Evolutionary conservation across 1,140 invertebrate species (phyloP).

Genomic region (Venustaconcha ellipsiformis): DNA sequence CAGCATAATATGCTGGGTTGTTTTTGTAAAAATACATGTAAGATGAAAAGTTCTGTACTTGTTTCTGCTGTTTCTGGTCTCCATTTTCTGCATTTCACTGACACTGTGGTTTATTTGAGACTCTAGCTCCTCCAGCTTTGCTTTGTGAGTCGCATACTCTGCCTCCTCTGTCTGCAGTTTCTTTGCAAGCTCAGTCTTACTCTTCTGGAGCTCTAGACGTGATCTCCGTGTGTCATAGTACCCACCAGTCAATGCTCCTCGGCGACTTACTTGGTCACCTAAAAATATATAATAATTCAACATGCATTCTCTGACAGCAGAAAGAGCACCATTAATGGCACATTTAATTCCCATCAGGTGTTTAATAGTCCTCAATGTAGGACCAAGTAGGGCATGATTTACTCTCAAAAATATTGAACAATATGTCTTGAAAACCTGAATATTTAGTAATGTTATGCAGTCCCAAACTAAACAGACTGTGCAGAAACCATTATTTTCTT

Average conservation of each 20-base stretch:
- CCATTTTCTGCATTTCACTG: constrained; percentile 96
- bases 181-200: constrained; percentile 80
- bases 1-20: too few relatives aligned
- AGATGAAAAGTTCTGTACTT: constrained; percentile 74
- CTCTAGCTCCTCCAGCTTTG: constrained; percentile 86
- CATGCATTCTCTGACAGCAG: background rate
- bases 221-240: constrained; percentile 97
- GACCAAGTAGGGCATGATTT: too few relatives aligned
- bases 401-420: too few relatives aligned
- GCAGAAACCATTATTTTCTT: too few relatives aligned
- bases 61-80: constrained; percentile 97
- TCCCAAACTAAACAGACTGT: too few relatives aligned
- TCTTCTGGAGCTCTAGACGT: constrained; percentile 96
- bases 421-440: too few relatives aligned
- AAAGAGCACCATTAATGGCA: too few relatives aligned
- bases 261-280: constrained; percentile 84
- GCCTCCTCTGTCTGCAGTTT: constrained; percentile 87
- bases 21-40: too few relatives aligned
- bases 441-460: too few relatives aligned
- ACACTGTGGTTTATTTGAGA: constrained; percentile 91
- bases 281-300: background rate
- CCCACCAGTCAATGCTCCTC: constrained; percentile 97
- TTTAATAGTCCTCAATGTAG: too few relatives aligned
- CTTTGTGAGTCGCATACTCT: constrained; percentile 83
- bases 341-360: too few relatives aligned